Evolutionary conservation across 2,888 invertebrate species (phyloP).

Genomic region (Pollenia angustigena): DNA sequence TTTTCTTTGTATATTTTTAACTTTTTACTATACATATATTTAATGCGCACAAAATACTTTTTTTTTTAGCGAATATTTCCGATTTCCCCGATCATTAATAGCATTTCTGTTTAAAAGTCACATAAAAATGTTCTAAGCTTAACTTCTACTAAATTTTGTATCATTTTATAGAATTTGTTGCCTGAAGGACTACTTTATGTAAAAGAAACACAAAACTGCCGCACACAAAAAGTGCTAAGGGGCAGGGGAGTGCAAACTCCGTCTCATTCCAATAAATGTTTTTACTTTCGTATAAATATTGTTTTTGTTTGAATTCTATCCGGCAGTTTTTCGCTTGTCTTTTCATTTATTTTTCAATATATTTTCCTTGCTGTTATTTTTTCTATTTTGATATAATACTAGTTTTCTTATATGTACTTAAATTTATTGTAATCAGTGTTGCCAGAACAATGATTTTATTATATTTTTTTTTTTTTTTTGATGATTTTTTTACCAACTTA

Average conservation of each 20-base stretch:
- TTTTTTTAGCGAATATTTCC: no score
- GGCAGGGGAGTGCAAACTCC: not conserved
- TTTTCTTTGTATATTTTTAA: no score
- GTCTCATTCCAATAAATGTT: not conserved
- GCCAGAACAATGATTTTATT: no score
- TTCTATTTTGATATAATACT: conserved; percentile 1
- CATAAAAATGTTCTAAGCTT: no score
- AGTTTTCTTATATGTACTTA: conserved; percentile 14
- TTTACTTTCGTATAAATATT: not conserved
- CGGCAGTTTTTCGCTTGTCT: conserved; percentile 1
- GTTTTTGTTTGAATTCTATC: conserved; percentile 3
- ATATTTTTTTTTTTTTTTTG: no score
- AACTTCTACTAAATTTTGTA: no score
- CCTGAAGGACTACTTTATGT: not conserved
- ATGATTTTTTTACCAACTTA: no score
- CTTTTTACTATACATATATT: no score
- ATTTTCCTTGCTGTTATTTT: conserved; percentile 6
- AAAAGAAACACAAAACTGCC: not conserved
- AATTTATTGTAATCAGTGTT: conserved; percentile 19
- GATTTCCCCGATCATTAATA: no score
- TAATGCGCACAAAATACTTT: no score
- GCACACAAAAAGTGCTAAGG: not conserved
- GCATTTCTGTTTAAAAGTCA: no score
- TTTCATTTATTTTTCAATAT: conserved; percentile 18
- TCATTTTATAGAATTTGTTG: no score